A percentile compares a stretch with the other conserved stretches of the same genome.
Conservation (phyloP, 2,888 invertebrate genomes). For the Eupithecia tripunctaria region DNA sequence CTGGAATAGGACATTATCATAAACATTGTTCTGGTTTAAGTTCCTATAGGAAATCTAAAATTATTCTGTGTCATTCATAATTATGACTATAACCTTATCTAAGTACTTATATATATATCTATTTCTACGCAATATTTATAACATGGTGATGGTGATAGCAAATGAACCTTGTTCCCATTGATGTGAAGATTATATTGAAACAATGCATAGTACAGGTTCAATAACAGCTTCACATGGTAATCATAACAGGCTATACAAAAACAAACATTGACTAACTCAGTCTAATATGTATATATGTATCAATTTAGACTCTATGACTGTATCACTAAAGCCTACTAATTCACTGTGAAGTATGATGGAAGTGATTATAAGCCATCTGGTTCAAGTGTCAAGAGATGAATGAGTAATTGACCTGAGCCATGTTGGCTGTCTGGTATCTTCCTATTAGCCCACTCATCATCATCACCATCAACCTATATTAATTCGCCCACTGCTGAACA, state of each 20-base stretch:
- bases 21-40: background rate
- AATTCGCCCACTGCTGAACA: too few relatives aligned
- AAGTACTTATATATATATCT: background rate
- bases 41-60: background rate
- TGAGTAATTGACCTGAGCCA: background rate
- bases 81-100: background rate
- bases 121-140: background rate
- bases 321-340: constrained; percentile 7
- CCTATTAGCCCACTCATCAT: background rate
- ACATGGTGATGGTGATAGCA: constrained; percentile 4
- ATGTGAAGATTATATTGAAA: constrained; percentile 56
- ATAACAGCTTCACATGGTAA: constrained; percentile 58
- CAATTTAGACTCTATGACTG: constrained; percentile 24
- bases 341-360: background rate
- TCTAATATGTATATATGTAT: constrained; percentile 25
- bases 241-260: constrained; percentile 62
- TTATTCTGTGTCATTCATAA: background rate
- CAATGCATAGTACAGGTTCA: constrained; percentile 57
- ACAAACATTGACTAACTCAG: constrained; percentile 34
- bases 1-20: background rate
- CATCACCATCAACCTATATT: too few relatives aligned
- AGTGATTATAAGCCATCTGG: constrained; percentile 12
- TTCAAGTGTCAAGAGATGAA: constrained; percentile 21
- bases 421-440: background rate
- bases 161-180: constrained; percentile 29